Evolutionary conservation across 1,140 invertebrate genomes (phyloP), one percentile per base, ranked within the genome.

Genomic region (Hylaeus anthracinus): DNA sequence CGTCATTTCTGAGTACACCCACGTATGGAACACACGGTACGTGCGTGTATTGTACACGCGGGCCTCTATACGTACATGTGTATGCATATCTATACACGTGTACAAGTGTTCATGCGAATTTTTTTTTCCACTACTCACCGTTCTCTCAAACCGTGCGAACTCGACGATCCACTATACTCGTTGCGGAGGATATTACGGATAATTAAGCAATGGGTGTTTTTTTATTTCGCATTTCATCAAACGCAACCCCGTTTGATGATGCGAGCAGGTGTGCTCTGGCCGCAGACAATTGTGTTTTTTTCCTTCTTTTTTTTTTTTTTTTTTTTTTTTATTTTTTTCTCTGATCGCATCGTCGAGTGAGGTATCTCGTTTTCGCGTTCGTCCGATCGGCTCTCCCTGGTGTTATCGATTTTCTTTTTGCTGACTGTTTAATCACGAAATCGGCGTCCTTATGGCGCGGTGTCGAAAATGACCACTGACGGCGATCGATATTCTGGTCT

Each of bases 171-270:
- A 76, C 76, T 81, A 81, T 87, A 86, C 72, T 83, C 70, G 74
- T 81, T 81, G 81, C 84, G 69, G 61, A 78, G 74, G 78, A 83
- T 87, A 87, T 84, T 76, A 74, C 77, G 85, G 78, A 81, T 84
- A 86, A 86, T 87, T 87, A 84, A 87, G 78, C 85, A 82, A 78
- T 76, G 74, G 26, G 26, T 26, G 26, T 26, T 26, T 26, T 26
- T 26, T 55, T 79, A 82, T 84, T 84, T 84, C 61, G 73, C 58
- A 75, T 84, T 86, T 86, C 75, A 87, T 84, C 77, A 71, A 86
- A 81, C 83, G 71, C 77, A 79, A 77, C 81, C 51, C 64, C 60
- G 26, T 26, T 26, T 58, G 61, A 63, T 48, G 58, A 55, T 60
- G 72, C 64, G 64, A 51, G 26, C 26, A 65, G 81, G 78, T 78